Evolutionary conservation across 1,140 invertebrate genomes (phyloP).

Genomic region (Galendromus occidentalis): DNA sequence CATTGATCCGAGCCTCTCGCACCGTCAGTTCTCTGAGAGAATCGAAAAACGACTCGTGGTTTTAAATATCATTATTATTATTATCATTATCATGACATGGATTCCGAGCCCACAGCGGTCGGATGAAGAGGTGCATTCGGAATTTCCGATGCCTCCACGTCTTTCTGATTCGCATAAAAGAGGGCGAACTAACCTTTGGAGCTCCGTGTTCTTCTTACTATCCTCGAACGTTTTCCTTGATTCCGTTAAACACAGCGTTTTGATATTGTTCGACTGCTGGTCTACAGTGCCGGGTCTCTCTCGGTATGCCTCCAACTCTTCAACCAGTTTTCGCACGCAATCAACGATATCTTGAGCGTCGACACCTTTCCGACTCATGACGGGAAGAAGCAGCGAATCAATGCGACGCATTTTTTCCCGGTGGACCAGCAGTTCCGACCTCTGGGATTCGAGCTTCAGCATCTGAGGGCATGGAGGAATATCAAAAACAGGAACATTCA

Average conservation of each 20-base stretch:
- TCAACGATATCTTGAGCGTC: background rate
- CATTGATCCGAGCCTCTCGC: background rate
- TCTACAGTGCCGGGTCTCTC: background rate
- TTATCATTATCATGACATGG: too few species aligned
- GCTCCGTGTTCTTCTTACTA: background rate
- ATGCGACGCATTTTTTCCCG: background rate
- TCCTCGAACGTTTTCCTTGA: background rate
- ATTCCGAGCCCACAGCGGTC: too few species aligned
- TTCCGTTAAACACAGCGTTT: background rate
- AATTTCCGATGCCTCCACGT: too few species aligned
- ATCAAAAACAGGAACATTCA: background rate
- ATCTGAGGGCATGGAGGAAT: background rate
- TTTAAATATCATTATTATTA: too few species aligned
- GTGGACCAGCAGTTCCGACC: background rate
- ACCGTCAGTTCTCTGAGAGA: constrained; percentile 4
- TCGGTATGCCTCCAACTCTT: background rate
- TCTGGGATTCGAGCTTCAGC: background rate
- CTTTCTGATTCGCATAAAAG: too few species aligned
- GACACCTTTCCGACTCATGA: background rate
- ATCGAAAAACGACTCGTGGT: too few species aligned
- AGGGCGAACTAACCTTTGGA: background rate
- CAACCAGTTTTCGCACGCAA: background rate
- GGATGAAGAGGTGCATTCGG: too few species aligned
- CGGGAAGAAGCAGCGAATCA: background rate
- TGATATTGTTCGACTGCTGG: background rate